Base-by-base conservation (phyloP, 2,888 invertebrate genomes). In the Lamellibrachia satsuma region DNA sequence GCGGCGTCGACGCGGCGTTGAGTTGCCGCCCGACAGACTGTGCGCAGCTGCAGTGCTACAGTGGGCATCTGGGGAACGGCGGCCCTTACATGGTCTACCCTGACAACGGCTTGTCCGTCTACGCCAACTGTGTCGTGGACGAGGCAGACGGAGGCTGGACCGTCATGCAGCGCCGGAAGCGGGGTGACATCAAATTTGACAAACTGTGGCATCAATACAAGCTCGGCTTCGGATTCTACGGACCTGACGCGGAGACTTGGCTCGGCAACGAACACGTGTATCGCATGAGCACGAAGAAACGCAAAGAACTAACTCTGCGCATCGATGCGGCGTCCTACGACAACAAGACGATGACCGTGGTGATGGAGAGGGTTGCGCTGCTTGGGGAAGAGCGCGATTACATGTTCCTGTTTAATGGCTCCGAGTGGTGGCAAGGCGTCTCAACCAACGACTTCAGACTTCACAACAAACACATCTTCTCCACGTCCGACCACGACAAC, bases 401-500 rank as follows among this genome's bases (percentile, higher is more conserved):
- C 75, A 75, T 15, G 75, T 75, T 75, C 75, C 3, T 75, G 15
- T 75, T 15, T 6, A 15, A 4, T 15, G 75, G 75, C 15, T 6
- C 2, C 15, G 0, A 11, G 75, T 75, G 6, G 75, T 75, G 75
- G 75, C n/a, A 75, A 22, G 75, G 75, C 75, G 22, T 75, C 22
- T 4, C 15, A 0, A n/a, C 22, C 75, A 75, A 92, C 90, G 27
- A 52, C 57, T 4, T 92, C n/a, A 52, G 27, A 3, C 9, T 52
- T 39, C 27, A 11, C 39, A 52, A 92, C 90, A 15, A 27, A 15
- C 55, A 39, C 60, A 8, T 1, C 60, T 92, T 92, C 90, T 75
- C 75, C 4, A 92, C 92, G 11, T n/a, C 9, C 92, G 92, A 92
- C 92, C 60, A 52, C 60, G 92, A 92, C 90, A 75, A 52, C 92